A percentile compares a stretch with the other conserved stretches of the same genome.
These are phyloP conservation scores for Onthophagus taurus DNA, from an alignment of 1,140 invertebrate genomes.

Conservation along the genomic window DNA sequence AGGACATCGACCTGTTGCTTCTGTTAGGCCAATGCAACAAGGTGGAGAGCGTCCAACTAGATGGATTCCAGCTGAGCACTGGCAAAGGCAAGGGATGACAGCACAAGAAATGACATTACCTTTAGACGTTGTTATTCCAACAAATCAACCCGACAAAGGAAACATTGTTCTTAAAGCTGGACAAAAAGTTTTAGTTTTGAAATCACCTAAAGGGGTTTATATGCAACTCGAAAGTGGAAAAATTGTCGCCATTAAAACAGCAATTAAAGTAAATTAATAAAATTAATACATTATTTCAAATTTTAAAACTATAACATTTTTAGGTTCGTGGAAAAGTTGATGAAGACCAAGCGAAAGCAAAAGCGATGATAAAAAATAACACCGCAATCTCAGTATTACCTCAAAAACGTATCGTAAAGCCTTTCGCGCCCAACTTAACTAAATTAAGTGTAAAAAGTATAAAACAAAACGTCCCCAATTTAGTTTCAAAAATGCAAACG, in stretches of 20 bases:
- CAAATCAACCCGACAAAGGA: conserved; percentile 75
- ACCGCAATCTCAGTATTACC: conserved; percentile 58
- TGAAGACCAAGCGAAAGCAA: conserved; percentile 33
- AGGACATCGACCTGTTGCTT: conserved; percentile 45
- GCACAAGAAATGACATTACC: conserved; percentile 90
- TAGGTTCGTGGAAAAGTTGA: conserved; percentile 53
- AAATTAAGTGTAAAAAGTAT: conserved; percentile 33
- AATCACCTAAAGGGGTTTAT: conserved; percentile 91
- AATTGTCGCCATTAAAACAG: conserved; percentile 86
- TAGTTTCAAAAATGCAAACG: conserved; percentile 27
- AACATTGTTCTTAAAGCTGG: conserved; percentile 81
- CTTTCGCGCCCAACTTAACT: conserved; percentile 30
- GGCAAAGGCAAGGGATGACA: conserved; percentile 86
- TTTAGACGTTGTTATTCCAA: conserved; percentile 88
- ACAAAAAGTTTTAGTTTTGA: conserved; percentile 86
- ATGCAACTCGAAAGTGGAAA: conserved; percentile 92
- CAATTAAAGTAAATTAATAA: too few relatives aligned
- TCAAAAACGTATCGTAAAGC: conserved; percentile 32
- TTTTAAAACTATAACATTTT: too few relatives aligned
- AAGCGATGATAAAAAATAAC: conserved; percentile 47
- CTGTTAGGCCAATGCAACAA: conserved; percentile 46
- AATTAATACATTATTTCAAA: too few relatives aligned
- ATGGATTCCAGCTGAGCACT: conserved; percentile 80
- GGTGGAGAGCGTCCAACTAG: conserved; percentile 37
- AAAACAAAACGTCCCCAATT: conserved; percentile 36